A percentile compares a stretch with the other conserved stretches of the same genome.
Conservation (phyloP, 2,888 invertebrate genomes). For the Sphecodes monilicornis region DNA sequence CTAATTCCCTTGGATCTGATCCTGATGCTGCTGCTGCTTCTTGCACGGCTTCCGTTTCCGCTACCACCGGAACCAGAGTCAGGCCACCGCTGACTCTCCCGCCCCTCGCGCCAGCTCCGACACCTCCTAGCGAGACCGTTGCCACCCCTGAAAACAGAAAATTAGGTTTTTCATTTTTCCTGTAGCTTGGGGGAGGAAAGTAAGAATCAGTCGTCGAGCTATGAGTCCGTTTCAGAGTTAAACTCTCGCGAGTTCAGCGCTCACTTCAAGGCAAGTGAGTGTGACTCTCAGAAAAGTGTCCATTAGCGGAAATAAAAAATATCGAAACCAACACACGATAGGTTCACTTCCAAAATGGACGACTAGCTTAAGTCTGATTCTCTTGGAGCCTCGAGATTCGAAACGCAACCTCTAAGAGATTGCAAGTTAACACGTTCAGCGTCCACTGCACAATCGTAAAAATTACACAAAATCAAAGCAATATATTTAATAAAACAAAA, state of each 20-base stretch:
- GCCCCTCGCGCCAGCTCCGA: conserved; percentile 80
- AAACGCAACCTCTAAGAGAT: background rate
- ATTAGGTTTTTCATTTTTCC: background rate
- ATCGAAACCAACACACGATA: no score
- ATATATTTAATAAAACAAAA: no score
- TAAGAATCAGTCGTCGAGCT: background rate
- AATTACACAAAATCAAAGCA: no score
- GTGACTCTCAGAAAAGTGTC: no score
- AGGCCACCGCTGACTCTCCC: conserved; percentile 76
- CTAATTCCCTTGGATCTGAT: conserved; percentile 43
- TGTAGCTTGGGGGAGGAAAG: background rate
- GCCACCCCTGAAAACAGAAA: conserved; percentile 76
- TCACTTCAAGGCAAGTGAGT: no score
- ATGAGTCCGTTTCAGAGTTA: background rate
- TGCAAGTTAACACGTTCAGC: no score
- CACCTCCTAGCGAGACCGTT: conserved; percentile 77
- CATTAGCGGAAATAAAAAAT: no score
- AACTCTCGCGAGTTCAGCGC: no score
- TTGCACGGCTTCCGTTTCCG: conserved; percentile 69
- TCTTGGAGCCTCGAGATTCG: background rate
- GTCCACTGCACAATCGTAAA: no score
- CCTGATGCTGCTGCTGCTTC: conserved; percentile 35
- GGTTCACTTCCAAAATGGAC: no score
- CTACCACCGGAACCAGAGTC: conserved; percentile 76
- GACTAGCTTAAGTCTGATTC: background rate